These are phyloP conservation scores for Varanus komodoensis DNA, from an alignment of 2,113 vertebrate genomes.

Conservation along the genomic window DNA sequence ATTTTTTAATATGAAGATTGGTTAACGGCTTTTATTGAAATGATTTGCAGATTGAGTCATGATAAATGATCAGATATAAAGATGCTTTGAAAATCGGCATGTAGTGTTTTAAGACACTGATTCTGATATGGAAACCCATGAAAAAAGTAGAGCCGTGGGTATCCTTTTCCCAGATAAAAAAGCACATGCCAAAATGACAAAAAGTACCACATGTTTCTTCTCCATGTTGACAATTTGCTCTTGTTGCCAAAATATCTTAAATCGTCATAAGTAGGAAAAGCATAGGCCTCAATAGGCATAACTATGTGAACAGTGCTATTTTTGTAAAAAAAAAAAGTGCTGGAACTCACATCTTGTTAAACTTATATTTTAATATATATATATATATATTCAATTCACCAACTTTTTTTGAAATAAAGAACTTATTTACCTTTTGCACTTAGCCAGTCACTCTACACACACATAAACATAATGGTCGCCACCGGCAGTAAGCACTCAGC, in stretches of 20 bases:
- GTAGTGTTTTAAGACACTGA: background rate
- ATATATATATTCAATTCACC: no score
- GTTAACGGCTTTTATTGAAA: background rate
- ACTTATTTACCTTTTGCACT: no score
- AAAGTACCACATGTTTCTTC: conserved; percentile 1
- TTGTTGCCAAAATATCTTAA: background rate
- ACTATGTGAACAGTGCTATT: background rate
- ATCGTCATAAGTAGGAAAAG: background rate
- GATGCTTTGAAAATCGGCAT: background rate
- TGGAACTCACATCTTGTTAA: no score
- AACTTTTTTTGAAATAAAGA: no score
- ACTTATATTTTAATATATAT: no score
- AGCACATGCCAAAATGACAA: rapidly evolving
- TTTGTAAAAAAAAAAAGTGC: no score
- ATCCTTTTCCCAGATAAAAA: background rate
- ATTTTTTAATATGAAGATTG: conserved; percentile 10
- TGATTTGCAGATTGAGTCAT: background rate
- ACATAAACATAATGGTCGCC: no score
- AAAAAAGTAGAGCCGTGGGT: background rate
- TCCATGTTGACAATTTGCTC: background rate
- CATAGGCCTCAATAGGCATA: background rate
- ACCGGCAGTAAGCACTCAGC: no score
- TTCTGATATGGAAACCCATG: background rate
- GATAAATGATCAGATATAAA: background rate
- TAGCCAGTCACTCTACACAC: no score